A percentile compares a stretch with the other conserved stretches of the same genome.
phyloP scores from a whole-genome alignment of 64 coral and sea anemone genomes.

The Exaiptasia diaphana region DNA sequence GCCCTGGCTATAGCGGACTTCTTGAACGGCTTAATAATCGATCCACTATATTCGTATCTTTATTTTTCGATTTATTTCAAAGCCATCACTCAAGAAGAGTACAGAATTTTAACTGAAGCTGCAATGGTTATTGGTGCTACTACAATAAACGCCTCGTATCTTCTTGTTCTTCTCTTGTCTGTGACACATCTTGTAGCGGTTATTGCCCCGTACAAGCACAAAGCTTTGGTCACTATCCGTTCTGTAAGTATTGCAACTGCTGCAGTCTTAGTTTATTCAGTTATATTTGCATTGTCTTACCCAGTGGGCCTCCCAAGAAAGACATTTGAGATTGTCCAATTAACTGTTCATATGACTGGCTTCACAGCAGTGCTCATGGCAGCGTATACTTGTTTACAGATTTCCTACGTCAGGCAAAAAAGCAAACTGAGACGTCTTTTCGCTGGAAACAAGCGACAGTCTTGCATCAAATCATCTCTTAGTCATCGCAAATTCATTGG shows the following conservation, averaged over 20 bases:
- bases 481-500: neutral
- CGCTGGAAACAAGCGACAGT: neutral
- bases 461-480: neutral
- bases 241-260: neutral
- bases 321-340: neutral
- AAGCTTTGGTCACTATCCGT: neutral
- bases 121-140: neutral
- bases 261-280: neutral
- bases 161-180: constrained; percentile 13
- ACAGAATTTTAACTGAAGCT: neutral
- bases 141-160: constrained; percentile 15
- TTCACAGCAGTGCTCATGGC: neutral
- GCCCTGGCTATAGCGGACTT: constrained; percentile 55
- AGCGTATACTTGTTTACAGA: constrained; percentile 11
- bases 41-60: constrained; percentile 22
- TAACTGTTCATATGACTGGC: neutral
- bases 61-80: neutral
- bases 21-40: constrained; percentile 39
- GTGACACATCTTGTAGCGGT: constrained; percentile 20
- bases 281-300: neutral
- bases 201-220: constrained; percentile 3
- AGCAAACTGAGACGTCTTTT: neutral
- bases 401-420: constrained; percentile 2
- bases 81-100: neutral
- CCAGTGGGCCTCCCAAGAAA: neutral